A percentile compares a stretch with the other conserved stretches of the same genome.
phyloP scores from a whole-genome alignment of 2,113 vertebrate species.

The human (Homo sapiens) region DNA sequence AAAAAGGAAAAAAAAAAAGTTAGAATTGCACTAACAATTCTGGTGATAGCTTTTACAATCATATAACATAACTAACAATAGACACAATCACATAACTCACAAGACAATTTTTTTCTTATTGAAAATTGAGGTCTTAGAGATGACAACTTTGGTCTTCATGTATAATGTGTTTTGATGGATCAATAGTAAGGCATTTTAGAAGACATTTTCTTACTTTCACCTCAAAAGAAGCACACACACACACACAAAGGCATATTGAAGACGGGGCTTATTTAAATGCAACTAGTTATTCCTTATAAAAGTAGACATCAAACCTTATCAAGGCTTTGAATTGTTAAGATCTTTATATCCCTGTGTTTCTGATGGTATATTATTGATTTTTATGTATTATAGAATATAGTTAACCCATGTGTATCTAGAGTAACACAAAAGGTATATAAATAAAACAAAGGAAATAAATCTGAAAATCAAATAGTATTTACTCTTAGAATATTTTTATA shows the following conservation, averaged over 20 bases:
- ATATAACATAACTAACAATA: neutral
- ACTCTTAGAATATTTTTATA: slow-evolving; percentile 37
- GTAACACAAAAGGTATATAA: neutral
- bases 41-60: neutral
- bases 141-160: slow-evolving; percentile 2
- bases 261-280: neutral
- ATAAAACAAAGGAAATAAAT: neutral
- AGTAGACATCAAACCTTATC: neutral
- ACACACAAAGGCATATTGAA: neutral
- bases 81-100: neutral
- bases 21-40: neutral
- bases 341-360: neutral
- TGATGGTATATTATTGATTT: neutral
- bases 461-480: slow-evolving; percentile 52
- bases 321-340: neutral
- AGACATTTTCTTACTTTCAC: slow-evolving; percentile 10
- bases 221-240: neutral
- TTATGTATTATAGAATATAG: neutral
- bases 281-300: neutral
- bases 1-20: too few species aligned
- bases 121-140: neutral
- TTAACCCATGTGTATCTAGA: neutral
- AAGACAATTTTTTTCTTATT: neutral
- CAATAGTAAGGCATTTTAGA: neutral
- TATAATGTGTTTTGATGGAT: neutral